Evolutionary conservation across 1,140 invertebrate species (phyloP).

Genomic region (Proales similis): DNA sequence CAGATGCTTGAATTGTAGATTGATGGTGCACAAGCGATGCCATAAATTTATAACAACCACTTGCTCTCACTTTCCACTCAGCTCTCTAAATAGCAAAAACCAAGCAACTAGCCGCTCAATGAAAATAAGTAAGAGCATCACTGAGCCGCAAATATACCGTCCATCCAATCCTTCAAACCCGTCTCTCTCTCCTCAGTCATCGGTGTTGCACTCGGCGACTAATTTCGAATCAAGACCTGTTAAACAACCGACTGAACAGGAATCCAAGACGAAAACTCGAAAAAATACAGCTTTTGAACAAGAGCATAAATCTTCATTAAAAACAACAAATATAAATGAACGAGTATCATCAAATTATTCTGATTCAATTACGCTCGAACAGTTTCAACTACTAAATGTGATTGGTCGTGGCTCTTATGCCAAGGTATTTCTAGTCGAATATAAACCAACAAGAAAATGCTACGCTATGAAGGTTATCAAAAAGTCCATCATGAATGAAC

Average conservation of each 20-base stretch:
- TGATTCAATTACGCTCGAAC: conserved; percentile 5
- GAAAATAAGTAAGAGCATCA: no score
- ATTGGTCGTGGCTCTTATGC: conserved; percentile 97
- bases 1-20: conserved; percentile 96
- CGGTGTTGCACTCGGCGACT: not conserved
- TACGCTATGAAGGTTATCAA: conserved; percentile 99
- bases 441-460: conserved; percentile 58
- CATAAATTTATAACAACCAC: conserved; percentile 87
- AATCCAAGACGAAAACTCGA: not conserved
- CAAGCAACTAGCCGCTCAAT: no score
- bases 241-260: not conserved
- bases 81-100: no score
- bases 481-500: conserved; percentile 85
- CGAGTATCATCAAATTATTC: not conserved
- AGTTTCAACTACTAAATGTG: conserved; percentile 93
- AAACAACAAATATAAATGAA: no score
- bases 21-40: conserved; percentile 98
- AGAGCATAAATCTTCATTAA: no score
- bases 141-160: no score
- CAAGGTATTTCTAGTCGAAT: conserved; percentile 96
- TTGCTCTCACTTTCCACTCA: conserved; percentile 60
- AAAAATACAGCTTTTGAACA: not conserved
- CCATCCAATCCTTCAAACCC: not conserved
- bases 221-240: not conserved
- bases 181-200: not conserved